Evolutionary conservation across 2,797 vertebrate genomes (phyloP), one percentile per base, ranked within the genome.

Genomic region (Gallinago solitaria): DNA sequence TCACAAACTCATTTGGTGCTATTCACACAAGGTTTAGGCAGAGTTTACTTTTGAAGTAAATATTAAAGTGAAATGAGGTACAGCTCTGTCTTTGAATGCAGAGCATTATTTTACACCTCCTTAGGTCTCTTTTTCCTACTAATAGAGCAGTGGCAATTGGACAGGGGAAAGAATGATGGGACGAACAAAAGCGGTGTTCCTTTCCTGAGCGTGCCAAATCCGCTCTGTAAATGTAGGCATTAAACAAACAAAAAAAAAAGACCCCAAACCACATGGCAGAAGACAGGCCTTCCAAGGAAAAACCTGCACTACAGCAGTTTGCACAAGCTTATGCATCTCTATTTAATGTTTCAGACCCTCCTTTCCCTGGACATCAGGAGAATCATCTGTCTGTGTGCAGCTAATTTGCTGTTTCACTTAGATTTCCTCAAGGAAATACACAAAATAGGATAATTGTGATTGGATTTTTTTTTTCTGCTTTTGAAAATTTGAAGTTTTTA

Each of bases 1-100:
- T 90, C 80, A 60, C 65, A 47, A 81, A 75, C 41, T 68, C 45
- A 61, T 53, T 60, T 2, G 6, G 32, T 1, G 18, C 39, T 91
- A 87, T 88, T 95, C 94, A 76, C 80, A 37, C 67, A 71, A 82
- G 30, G 60, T 94, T 96, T 93, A 74, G 86, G 39, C 54, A 83
- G 90, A 88, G 39, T 92, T 82, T 89, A 87, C 60, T 95, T 97
- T 88, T 93, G 74, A 95, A 91, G 79, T 81, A 96, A 96, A 93
- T 96, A 93, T 27, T 84, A 37, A 78, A 94, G 59, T 85, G 70
- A 87, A 84, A 81, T 70, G 63, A 86, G 65, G 70, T 96, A 77
- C 91, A 89, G 54, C 1, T 0, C 76, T 79, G 4, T 71, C 88
- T 95, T 94, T 79, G 77, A 86, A 84, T 63, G 59, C 35, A 70